These are phyloP conservation scores for Galeruca laticollis DNA, from an alignment of 2,888 invertebrate genomes.

Conservation along the genomic window DNA sequence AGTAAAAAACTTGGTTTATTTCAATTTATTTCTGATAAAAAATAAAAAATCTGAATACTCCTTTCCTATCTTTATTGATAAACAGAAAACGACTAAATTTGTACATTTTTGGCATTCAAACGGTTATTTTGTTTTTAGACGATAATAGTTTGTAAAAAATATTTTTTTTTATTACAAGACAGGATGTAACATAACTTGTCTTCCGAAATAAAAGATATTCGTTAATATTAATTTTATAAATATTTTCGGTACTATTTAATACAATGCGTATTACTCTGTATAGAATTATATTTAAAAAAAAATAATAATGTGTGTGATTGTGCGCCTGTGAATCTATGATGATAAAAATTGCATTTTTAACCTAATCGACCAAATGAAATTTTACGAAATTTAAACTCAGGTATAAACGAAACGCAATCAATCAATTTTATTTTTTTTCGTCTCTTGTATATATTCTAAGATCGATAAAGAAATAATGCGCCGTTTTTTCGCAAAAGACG, in stretches of 20 bases:
- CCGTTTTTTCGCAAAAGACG: slow-evolving; percentile 49
- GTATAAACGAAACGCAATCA: slow-evolving; percentile 57
- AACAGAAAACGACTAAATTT: too few species aligned
- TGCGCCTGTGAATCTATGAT: slow-evolving; percentile 28
- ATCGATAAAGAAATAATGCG: slow-evolving; percentile 27
- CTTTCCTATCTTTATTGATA: too few species aligned
- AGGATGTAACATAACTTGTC: too few species aligned
- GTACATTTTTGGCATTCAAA: too few species aligned
- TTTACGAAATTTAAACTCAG: slow-evolving; percentile 52
- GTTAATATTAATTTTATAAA: background rate
- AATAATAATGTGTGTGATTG: slow-evolving; percentile 28
- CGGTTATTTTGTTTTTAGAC: too few species aligned
- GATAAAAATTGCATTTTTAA: slow-evolving; percentile 51
- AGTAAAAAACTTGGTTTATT: too few species aligned
- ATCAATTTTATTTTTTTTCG: slow-evolving; percentile 48
- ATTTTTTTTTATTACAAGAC: too few species aligned
- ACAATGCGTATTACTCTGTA: slow-evolving; percentile 19
- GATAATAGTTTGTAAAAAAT: too few species aligned
- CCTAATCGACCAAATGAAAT: slow-evolving; percentile 51
- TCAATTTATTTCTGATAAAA: too few species aligned
- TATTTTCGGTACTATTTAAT: slow-evolving; percentile 3
- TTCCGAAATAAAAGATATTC: background rate
- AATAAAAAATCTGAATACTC: too few species aligned
- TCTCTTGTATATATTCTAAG: slow-evolving; percentile 44
- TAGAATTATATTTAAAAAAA: slow-evolving; percentile 22